Conservation (phyloP, 1,140 invertebrate genomes). For the Sycophila sp. region DNA sequence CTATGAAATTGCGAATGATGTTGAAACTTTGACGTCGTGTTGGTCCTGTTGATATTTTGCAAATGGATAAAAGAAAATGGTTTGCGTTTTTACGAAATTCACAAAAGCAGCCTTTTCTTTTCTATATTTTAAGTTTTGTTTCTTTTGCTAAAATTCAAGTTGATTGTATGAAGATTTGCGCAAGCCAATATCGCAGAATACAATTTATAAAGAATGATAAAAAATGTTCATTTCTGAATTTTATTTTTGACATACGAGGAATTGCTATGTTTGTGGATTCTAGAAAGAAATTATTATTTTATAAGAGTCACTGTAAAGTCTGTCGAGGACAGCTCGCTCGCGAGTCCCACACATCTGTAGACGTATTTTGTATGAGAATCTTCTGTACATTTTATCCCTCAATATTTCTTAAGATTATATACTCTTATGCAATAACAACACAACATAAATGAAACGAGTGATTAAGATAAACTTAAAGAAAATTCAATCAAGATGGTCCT, state of each 20-base stretch:
- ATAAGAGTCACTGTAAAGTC: conserved; percentile 46
- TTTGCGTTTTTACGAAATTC: no score
- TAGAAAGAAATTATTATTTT: conserved; percentile 21
- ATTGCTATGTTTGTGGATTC: conserved; percentile 31
- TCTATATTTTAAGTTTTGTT: no score
- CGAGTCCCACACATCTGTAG: conserved; percentile 53
- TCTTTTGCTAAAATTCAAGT: no score
- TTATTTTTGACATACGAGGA: conserved; percentile 34
- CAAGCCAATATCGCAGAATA: no score
- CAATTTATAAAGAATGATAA: background rate
- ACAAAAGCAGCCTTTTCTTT: no score
- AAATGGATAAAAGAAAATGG: conserved; percentile 12
- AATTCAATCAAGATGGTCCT: conserved; percentile 4
- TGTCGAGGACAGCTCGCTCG: conserved; percentile 53
- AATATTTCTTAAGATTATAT: conserved; percentile 58
- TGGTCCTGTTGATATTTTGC: conserved; percentile 31
- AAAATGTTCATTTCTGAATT: conserved; percentile 22
- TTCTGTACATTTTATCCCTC: conserved; percentile 65
- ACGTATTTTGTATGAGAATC: conserved; percentile 62
- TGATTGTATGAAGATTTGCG: no score
- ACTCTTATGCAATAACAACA: conserved; percentile 47
- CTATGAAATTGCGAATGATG: background rate
- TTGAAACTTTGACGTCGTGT: conserved; percentile 16
- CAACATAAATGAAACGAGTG: conserved; percentile 33
- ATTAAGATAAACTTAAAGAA: conserved; percentile 17